These are phyloP conservation scores for Odontothrips loti DNA, from an alignment of 2,888 invertebrate species.

Conservation along the genomic window DNA sequence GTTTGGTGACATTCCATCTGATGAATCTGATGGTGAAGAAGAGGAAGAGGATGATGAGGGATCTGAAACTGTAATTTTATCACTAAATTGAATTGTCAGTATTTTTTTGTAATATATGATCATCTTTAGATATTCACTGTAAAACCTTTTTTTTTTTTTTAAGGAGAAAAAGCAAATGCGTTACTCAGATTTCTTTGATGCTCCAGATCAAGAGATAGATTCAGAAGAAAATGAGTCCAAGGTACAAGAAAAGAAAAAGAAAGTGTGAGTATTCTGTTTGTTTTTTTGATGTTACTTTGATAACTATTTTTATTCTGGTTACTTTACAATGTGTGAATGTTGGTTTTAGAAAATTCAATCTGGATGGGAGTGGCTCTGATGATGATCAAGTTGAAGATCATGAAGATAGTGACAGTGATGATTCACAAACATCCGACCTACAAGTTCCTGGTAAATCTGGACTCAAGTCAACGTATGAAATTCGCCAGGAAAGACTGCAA, in stretches of 20 bases:
- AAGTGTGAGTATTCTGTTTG: neutral
- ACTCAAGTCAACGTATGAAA: slow-evolving; percentile 65
- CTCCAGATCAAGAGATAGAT: slow-evolving; percentile 42
- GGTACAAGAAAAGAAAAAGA: neutral
- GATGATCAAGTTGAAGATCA: slow-evolving; percentile 27
- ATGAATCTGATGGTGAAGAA: slow-evolving; percentile 41
- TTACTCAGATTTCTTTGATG: slow-evolving; percentile 59
- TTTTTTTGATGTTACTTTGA: neutral
- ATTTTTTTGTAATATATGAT: neutral
- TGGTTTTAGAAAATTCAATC: neutral
- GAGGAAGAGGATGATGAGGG: slow-evolving; percentile 35
- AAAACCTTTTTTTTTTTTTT: neutral
- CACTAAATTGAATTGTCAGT: neutral
- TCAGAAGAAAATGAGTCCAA: slow-evolving; percentile 35
- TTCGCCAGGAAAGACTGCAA: slow-evolving; percentile 65
- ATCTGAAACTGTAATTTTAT: neutral
- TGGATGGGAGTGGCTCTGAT: neutral
- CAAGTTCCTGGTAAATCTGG: slow-evolving; percentile 30
- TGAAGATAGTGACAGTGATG: slow-evolving; percentile 12
- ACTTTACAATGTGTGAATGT: neutral
- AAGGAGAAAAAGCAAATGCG: neutral
- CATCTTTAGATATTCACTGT: neutral
- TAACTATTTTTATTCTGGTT: neutral
- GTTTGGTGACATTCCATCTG: slow-evolving; percentile 55
- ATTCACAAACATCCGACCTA: neutral